phyloP scores from a whole-genome alignment of 2,797 vertebrate genomes.

The Falco cherrug region DNA sequence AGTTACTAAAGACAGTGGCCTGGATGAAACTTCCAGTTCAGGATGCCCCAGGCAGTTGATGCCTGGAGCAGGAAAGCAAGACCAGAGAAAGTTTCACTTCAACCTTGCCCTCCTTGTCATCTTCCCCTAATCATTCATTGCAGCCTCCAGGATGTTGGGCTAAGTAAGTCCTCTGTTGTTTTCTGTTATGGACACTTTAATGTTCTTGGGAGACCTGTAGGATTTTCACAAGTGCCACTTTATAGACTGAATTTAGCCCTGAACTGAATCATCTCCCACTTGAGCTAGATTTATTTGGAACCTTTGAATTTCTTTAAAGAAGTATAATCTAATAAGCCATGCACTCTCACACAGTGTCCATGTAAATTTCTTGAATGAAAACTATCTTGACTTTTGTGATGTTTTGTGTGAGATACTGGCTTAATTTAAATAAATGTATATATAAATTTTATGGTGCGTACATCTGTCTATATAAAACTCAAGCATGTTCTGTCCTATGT shows the following conservation, averaged over 20 bases:
- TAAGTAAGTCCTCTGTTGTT: background rate
- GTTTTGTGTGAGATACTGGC: background rate
- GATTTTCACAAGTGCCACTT: background rate
- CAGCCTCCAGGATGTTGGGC: background rate
- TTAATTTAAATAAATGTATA: background rate
- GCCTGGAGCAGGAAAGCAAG: background rate
- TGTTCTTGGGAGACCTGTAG: background rate
- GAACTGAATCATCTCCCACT: background rate
- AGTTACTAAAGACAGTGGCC: background rate
- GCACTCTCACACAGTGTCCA: background rate
- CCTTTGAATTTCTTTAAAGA: background rate
- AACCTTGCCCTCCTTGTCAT: background rate
- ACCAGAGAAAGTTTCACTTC: background rate
- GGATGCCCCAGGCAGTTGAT: background rate
- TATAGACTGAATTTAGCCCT: background rate
- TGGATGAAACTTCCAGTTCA: background rate
- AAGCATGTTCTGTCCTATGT: background rate
- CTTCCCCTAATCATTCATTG: background rate
- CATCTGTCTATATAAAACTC: background rate
- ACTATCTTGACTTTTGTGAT: background rate
- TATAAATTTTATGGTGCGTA: background rate
- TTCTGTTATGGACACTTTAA: background rate
- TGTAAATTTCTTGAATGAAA: background rate
- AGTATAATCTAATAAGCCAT: background rate
- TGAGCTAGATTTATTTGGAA: background rate